These are phyloP conservation scores for Bombus waltoni DNA, from an alignment of 1,140 invertebrate species.

Conservation along the genomic window DNA sequence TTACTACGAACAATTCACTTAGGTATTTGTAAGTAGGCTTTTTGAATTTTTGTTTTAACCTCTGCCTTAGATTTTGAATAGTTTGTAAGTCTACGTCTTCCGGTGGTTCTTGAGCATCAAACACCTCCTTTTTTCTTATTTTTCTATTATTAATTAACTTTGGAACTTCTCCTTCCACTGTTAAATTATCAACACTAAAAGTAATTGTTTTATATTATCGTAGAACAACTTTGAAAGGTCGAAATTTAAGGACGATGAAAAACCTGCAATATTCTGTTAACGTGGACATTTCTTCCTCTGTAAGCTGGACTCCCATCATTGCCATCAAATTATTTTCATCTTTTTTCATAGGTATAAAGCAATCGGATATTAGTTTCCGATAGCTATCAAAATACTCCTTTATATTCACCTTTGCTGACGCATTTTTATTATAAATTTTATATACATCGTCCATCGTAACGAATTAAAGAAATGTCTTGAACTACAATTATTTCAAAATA, in stretches of 20 bases:
- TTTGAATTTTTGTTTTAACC: conserved; percentile 8
- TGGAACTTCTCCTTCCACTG: conserved; percentile 60
- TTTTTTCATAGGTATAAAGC: neutral
- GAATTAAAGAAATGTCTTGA: neutral
- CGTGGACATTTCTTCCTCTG: conserved; percentile 57
- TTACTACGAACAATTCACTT: conserved; percentile 57
- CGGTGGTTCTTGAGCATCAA: conserved; percentile 50
- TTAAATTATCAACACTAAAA: conserved; percentile 65
- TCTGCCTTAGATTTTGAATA: conserved; percentile 38
- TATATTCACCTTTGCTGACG: conserved; percentile 53
- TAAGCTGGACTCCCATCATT: conserved; percentile 53
- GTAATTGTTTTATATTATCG: conserved; percentile 7
- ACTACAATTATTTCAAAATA: neutral
- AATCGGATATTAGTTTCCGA: neutral
- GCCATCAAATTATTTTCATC: conserved; percentile 26
- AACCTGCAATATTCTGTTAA: conserved; percentile 68
- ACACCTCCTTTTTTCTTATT: conserved; percentile 40
- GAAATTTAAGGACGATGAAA: neutral
- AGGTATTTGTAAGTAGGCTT: conserved; percentile 33
- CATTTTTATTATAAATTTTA: conserved; percentile 44
- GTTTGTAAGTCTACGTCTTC: conserved; percentile 58
- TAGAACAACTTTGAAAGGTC: neutral
- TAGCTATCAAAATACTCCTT: conserved; percentile 63
- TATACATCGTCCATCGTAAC: conserved; percentile 56
- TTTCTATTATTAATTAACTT: conserved; percentile 17